Conservation (phyloP, 2,797 vertebrate species). For the Pelochelys cantorii region DNA sequence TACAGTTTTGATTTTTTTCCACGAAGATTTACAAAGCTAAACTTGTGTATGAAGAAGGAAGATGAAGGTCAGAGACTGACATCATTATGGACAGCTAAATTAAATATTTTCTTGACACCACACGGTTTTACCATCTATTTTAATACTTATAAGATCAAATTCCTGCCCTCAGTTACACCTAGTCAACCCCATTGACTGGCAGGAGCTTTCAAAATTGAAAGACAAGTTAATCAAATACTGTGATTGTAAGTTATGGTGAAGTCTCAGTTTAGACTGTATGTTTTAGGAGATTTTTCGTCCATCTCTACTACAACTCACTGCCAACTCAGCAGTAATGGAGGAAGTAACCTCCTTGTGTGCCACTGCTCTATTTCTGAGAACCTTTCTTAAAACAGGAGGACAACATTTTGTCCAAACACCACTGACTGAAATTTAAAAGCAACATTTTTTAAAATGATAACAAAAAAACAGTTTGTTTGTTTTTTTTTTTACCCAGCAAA, state of each 20-base stretch:
- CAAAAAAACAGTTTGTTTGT: too few relatives aligned
- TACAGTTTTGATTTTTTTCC: not conserved
- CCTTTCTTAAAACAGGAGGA: not conserved
- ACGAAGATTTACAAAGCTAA: not conserved
- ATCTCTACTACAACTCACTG: not conserved
- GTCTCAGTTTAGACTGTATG: not conserved
- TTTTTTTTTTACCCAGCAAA: too few relatives aligned
- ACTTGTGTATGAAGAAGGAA: not conserved
- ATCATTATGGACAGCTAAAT: not conserved
- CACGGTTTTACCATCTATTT: not conserved
- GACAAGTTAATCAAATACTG: not conserved
- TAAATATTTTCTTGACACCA: not conserved
- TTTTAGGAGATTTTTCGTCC: not conserved
- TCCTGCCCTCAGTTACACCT: not conserved
- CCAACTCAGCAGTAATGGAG: not conserved
- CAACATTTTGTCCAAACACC: not conserved
- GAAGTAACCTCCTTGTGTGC: not conserved
- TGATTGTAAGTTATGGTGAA: not conserved
- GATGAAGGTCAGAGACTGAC: not conserved
- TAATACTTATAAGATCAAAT: not conserved
- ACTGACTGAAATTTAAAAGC: too few relatives aligned
- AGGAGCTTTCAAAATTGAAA: not conserved
- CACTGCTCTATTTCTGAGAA: not conserved
- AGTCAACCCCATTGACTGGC: not conserved
- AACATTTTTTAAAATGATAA: too few relatives aligned